Conservation (phyloP, 2,113 vertebrate species). For the Gasterosteus nipponicus region DNA sequence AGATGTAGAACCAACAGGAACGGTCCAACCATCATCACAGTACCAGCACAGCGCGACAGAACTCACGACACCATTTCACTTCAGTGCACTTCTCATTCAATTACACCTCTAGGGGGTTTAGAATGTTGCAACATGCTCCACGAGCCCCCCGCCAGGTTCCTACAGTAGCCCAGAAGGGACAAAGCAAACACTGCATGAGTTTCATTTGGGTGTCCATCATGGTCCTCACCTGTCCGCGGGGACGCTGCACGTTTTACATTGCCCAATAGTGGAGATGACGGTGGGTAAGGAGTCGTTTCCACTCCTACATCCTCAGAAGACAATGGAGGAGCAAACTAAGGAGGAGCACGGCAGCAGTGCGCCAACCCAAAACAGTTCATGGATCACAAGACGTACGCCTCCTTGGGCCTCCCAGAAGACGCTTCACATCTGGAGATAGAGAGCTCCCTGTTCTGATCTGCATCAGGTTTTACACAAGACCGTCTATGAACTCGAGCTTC, state of each 20-base stretch:
- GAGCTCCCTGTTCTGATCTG: background rate
- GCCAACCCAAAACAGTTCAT: background rate
- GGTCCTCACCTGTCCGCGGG: too few relatives aligned
- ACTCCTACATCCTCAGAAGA: too few relatives aligned
- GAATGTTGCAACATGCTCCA: background rate
- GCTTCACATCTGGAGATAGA: constrained; percentile 32
- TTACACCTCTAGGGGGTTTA: background rate
- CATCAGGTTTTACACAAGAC: background rate
- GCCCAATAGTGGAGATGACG: too few relatives aligned
- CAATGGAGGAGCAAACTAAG: too few relatives aligned
- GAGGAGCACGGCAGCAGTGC: background rate
- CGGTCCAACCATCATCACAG: too few relatives aligned
- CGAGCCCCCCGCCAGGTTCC: too few relatives aligned
- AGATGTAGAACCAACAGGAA: background rate
- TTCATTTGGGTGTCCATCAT: too few relatives aligned
- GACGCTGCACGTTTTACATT: too few relatives aligned
- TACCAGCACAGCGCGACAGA: too few relatives aligned
- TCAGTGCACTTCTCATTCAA: background rate
- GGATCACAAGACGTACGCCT: constrained; percentile 40
- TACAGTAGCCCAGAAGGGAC: background rate
- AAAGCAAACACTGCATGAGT: background rate
- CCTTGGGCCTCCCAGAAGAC: background rate
- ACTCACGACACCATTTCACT: background rate
- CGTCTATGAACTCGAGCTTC: background rate
- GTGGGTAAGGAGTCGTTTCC: too few relatives aligned